Conservation (phyloP, 2,888 invertebrate species). For the Xestia c-nigrum region DNA sequence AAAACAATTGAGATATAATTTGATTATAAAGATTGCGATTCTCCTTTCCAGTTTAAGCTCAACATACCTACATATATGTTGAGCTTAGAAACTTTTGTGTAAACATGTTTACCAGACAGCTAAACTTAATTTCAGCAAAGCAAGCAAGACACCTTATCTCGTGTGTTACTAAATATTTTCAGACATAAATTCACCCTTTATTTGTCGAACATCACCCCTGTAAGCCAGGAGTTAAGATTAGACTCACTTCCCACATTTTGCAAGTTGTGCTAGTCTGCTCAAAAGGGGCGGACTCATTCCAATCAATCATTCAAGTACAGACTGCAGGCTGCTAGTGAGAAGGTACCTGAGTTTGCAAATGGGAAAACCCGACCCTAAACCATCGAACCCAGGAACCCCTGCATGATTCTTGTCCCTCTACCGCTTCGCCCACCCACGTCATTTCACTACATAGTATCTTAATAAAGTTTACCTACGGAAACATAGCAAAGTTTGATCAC, state of each 20-base stretch:
- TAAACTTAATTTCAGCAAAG: not conserved
- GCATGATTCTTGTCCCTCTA: not conserved
- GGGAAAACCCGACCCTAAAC: not conserved
- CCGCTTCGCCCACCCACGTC: not conserved
- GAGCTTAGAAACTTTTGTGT: not conserved
- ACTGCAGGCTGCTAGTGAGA: not conserved
- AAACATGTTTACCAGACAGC: slow-evolving; percentile 43
- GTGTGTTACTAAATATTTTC: not conserved
- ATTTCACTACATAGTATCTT: not conserved
- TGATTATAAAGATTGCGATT: no score
- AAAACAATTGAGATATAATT: no score
- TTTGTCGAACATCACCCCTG: not conserved
- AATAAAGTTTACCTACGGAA: not conserved
- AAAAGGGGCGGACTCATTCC: not conserved
- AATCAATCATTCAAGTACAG: not conserved
- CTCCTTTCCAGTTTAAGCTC: no score
- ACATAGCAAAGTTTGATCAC: slow-evolving; percentile 42
- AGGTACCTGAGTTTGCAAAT: not conserved
- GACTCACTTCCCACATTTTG: not conserved
- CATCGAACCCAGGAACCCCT: not conserved
- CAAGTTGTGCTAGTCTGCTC: not conserved
- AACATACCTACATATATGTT: not conserved
- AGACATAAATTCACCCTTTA: not conserved
- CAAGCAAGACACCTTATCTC: slow-evolving; percentile 14
- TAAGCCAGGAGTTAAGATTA: not conserved